Evolutionary conservation across 1,140 invertebrate species (phyloP), one percentile per base, ranked within the genome.

Genomic region (Caenorhabditis briggsae): DNA sequence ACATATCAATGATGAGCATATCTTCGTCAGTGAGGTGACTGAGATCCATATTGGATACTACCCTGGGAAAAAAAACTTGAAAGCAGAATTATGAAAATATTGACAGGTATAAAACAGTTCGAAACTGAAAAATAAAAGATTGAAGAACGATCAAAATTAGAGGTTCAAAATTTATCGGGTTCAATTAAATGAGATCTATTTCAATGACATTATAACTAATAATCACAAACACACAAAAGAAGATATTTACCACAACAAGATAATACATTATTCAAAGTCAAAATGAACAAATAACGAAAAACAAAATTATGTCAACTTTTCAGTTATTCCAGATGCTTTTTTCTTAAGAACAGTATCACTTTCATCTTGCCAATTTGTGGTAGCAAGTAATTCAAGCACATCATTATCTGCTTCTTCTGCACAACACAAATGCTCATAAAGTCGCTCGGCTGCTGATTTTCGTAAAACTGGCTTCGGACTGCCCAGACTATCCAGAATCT

Each of bases 361-460:
- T 23, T 78, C 70, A 23, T 78, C 70, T 23, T 48, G 46, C 70
- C 70, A 78, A 53, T 78, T 78, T 20, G 70, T 78, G 18, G 43
- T 50, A 6, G 70, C 70, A 23, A 78, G 46, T 5, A 78, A 8
- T 23, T 78, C 70, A 3, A 78, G n/a, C 2, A 78, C 70, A 7
- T 78, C 70, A 78, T 78, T 46, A 12, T 78, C 70, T 50, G 46
- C 14, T 12, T 78, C 70, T 50, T 78, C 70, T 2, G 70, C 70
- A 50, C 70, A 78, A 23, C 70, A 78, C 9, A 78, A 41, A 50
- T 78, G 70, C n/a, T 78, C 70, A 41, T 78, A 78, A 2, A 78
- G n/a, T 78, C 70, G 43, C 14, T 78, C 70, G n/a, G 70, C 70
- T 6, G 70, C 70, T 11, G 20, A n/a, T 50, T 50, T 78, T 5